A percentile compares a stretch with the other conserved stretches of the same genome.
Conservation (phyloP, 2,113 vertebrate genomes). For the Hippocampus barbouri region DNA sequence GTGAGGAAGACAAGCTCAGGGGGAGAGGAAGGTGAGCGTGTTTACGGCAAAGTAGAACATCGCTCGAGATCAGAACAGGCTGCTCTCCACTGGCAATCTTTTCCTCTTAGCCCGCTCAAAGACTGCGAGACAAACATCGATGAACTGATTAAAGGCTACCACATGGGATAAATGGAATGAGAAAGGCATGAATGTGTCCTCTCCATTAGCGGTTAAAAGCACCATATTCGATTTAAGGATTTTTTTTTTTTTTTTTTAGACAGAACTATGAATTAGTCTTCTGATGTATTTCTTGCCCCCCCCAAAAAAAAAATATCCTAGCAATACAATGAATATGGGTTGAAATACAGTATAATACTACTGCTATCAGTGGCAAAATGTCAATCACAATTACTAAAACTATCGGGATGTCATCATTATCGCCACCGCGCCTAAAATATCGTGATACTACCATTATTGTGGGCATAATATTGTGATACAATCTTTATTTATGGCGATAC, state of each 20-base stretch:
- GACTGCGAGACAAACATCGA: constrained; percentile 2
- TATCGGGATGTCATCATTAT: not conserved
- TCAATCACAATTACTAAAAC: no score
- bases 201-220: not conserved
- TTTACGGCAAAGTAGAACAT: constrained; percentile 36
- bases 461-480: not conserved
- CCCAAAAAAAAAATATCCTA: no score
- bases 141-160: not conserved
- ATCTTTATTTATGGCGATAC: not conserved
- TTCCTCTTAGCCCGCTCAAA: constrained; percentile 36
- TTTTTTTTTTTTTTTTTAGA: no score
- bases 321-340: no score
- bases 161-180: not conserved
- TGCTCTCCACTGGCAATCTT: constrained; percentile 36
- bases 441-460: not conserved
- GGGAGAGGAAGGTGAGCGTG: constrained; percentile 44
- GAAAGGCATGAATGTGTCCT: not conserved
- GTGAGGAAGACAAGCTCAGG: constrained; percentile 14
- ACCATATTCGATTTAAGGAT: not conserved
- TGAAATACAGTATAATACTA: no score
- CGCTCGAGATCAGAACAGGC: constrained; percentile 42
- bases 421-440: not conserved
- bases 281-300: no score
- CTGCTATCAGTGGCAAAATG: no score
- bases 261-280: no score